These are phyloP conservation scores for Plebejus argus DNA, from an alignment of 2,888 invertebrate genomes.

Conservation along the genomic window DNA sequence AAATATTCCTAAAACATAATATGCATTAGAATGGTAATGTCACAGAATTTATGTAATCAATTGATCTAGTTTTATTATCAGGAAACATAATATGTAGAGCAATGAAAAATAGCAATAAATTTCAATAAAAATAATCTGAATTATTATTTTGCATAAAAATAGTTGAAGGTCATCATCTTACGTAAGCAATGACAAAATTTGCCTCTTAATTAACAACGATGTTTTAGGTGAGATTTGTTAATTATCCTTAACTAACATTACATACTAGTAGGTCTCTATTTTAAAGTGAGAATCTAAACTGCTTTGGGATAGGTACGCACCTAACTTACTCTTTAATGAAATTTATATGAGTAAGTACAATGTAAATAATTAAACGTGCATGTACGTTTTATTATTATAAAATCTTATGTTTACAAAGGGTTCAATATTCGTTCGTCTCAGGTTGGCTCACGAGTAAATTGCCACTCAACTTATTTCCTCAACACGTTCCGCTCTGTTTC, in stretches of 20 bases:
- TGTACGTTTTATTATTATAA: background rate
- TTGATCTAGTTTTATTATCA: background rate
- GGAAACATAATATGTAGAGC: constrained; percentile 11
- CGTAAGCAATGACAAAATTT: too few relatives aligned
- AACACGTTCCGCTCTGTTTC: constrained; percentile 34
- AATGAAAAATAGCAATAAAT: background rate
- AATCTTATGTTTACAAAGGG: constrained; percentile 26
- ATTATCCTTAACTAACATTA: background rate
- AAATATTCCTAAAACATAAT: background rate
- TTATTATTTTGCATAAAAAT: background rate
- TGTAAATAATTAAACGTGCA: background rate
- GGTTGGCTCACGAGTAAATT: constrained; percentile 27
- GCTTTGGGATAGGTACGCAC: background rate
- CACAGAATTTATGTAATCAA: background rate
- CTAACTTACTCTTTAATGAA: background rate
- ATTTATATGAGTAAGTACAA: background rate
- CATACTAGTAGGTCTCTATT: background rate
- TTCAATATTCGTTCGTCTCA: constrained; percentile 21
- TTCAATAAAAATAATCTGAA: background rate
- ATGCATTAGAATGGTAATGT: background rate
- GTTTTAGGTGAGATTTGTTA: too few relatives aligned
- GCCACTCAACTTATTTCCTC: constrained; percentile 30
- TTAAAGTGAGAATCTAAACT: background rate
- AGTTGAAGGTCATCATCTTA: background rate
- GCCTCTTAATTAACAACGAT: too few relatives aligned